phyloP scores from a whole-genome alignment of 2,888 invertebrate species.

The Campoplex capitator region DNA sequence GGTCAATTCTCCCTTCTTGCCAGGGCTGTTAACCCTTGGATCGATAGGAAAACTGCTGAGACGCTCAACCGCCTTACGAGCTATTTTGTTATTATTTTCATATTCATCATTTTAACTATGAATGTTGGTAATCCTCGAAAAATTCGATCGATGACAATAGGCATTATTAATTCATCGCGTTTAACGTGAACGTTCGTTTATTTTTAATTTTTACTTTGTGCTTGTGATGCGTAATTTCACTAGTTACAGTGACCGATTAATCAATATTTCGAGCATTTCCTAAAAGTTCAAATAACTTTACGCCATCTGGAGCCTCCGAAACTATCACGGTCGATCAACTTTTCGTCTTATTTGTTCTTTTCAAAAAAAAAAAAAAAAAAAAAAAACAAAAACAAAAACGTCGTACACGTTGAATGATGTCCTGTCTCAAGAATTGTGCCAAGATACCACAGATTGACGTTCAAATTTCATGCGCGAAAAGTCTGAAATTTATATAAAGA shows the following conservation, averaged over 20 bases:
- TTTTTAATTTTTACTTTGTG: no score
- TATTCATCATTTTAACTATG: not conserved
- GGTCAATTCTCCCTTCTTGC: slow-evolving; percentile 49
- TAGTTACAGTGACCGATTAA: not conserved
- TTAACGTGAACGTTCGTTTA: no score
- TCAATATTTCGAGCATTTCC: not conserved
- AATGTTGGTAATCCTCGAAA: slow-evolving; percentile 8
- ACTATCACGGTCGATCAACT: not conserved
- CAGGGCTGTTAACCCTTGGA: slow-evolving; percentile 64
- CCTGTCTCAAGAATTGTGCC: not conserved
- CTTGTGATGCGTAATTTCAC: not conserved
- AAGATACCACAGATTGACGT: slow-evolving; percentile 7
- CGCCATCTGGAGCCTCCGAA: not conserved
- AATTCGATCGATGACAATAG: slow-evolving; percentile 28
- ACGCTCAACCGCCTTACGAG: slow-evolving; percentile 26
- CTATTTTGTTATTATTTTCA: slow-evolving; percentile 10
- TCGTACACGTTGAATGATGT: not conserved
- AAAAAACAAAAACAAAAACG: not conserved
- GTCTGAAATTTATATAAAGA: slow-evolving; percentile 13
- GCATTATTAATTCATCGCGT: not conserved
- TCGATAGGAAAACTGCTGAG: slow-evolving; percentile 50
- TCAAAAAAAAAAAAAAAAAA: no score
- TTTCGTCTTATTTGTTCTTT: not conserved
- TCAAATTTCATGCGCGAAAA: slow-evolving; percentile 11
- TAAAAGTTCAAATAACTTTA: not conserved